These are phyloP conservation scores for Delphinus delphis DNA, from an alignment of 2,113 vertebrate species.

Conservation along the genomic window DNA sequence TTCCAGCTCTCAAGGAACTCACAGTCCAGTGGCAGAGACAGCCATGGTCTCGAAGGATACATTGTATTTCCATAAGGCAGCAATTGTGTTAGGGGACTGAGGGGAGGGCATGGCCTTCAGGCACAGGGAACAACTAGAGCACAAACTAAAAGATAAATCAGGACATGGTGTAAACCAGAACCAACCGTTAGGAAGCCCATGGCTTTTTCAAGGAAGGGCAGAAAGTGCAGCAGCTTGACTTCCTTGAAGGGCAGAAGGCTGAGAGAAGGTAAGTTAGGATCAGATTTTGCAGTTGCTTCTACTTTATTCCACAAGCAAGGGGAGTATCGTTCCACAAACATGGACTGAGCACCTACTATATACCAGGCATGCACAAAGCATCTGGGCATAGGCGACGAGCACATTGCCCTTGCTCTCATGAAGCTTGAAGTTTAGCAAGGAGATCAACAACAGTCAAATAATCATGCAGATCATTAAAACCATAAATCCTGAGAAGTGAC, in stretches of 20 bases:
- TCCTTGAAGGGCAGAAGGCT: not conserved
- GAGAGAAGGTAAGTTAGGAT: conserved; percentile 1
- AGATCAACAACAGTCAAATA: not conserved
- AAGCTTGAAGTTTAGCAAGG: not conserved
- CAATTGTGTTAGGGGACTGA: not conserved
- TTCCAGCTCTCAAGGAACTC: not conserved
- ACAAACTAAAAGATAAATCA: conserved; percentile 18
- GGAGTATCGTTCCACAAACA: not conserved
- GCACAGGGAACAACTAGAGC: not conserved
- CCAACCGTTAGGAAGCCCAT: not conserved
- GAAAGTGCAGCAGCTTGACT: not conserved
- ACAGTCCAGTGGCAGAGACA: not conserved
- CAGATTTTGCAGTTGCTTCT: not conserved
- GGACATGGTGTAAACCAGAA: not conserved
- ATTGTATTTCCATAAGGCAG: not conserved
- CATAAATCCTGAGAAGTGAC: not conserved
- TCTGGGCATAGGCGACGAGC: not conserved
- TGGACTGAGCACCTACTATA: not conserved
- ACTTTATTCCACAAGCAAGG: not conserved
- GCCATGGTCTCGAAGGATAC: conserved; percentile 22
- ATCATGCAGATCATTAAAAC: not conserved
- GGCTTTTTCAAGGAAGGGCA: not conserved
- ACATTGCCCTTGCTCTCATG: not conserved
- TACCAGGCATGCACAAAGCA: not conserved
- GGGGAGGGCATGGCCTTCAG: not conserved